phyloP scores from a whole-genome alignment of 1,140 invertebrate genomes.

The Diorhabda sublineata region DNA sequence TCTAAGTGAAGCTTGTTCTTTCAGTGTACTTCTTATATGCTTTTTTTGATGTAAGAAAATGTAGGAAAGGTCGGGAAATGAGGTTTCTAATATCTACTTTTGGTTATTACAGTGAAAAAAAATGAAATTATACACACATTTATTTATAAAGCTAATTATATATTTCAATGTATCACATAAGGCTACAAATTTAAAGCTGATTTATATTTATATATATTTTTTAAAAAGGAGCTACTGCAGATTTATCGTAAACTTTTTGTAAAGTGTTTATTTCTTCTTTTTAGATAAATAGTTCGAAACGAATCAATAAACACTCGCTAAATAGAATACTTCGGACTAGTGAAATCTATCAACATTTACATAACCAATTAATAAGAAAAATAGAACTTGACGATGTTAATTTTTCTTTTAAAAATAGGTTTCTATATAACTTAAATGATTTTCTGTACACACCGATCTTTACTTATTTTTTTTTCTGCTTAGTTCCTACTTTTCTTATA shows the following conservation, averaged over 20 bases:
- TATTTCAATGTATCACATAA: conserved; percentile 14
- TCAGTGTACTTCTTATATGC: no score
- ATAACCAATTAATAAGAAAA: conserved; percentile 1
- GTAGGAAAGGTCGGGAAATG: no score
- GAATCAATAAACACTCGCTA: neutral
- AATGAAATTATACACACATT: neutral
- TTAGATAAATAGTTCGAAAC: neutral
- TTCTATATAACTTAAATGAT: neutral
- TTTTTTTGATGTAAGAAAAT: no score
- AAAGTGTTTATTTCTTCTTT: neutral
- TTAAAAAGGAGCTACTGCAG: conserved; percentile 9
- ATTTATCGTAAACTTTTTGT: neutral
- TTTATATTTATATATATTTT: conserved; percentile 6
- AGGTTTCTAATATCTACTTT: no score
- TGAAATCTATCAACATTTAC: conserved; percentile 11
- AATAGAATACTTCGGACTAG: neutral
- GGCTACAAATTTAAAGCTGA: conserved; percentile 16
- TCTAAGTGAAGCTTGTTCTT: no score
- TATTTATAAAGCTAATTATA: conserved; percentile 8
- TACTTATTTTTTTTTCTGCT: neutral
- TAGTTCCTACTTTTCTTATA: neutral
- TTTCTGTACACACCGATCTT: neutral
- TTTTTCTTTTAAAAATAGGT: neutral
- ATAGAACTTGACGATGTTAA: neutral
- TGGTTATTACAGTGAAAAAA: no score